phyloP scores from a whole-genome alignment of 1,140 invertebrate species.

The Aphis craccivora region DNA sequence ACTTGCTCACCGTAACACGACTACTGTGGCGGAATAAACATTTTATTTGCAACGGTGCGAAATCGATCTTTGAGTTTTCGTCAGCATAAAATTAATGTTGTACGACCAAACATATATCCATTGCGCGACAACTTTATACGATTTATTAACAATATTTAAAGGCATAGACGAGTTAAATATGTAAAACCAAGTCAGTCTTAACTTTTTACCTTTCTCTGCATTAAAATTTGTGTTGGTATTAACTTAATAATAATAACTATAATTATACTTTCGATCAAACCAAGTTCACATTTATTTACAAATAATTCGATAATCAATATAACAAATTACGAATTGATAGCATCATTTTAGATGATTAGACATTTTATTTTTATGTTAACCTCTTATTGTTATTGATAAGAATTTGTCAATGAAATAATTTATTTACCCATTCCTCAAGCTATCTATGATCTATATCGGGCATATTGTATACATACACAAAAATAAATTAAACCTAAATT shows the following conservation, averaged over 20 bases:
- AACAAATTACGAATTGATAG: not conserved
- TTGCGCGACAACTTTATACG: not conserved
- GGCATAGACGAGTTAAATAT: too few relatives aligned
- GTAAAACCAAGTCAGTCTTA: not conserved
- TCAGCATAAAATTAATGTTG: not conserved
- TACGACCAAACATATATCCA: not conserved
- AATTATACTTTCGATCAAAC: not conserved
- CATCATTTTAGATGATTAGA: not conserved
- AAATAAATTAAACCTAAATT: not conserved
- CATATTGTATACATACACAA: not conserved
- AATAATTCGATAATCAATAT: not conserved
- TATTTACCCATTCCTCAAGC: not conserved
- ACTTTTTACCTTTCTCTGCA: not conserved
- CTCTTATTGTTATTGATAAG: too few relatives aligned
- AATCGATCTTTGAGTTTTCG: not conserved
- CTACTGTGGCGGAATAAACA: not conserved
- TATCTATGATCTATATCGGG: too few relatives aligned
- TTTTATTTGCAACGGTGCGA: not conserved
- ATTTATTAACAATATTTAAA: not conserved
- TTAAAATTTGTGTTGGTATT: not conserved
- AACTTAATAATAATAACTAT: not conserved
- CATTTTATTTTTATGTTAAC: not conserved
- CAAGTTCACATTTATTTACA: not conserved
- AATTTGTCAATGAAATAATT: not conserved
- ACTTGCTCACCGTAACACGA: too few relatives aligned